phyloP scores from a whole-genome alignment of 2,113 vertebrate species.

The Stegastes partitus region DNA sequence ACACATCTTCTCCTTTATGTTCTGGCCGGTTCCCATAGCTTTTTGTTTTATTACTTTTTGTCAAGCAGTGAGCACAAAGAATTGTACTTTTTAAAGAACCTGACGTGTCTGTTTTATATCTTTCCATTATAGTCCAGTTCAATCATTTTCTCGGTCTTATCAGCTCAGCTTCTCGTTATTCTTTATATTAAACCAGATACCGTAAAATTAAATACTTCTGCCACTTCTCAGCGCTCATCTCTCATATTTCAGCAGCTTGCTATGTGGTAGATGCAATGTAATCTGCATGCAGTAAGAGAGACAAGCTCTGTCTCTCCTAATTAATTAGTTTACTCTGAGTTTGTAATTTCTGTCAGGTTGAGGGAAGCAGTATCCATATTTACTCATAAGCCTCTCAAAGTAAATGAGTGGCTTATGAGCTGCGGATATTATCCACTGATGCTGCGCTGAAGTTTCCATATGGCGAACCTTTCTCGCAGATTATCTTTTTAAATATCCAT shows the following conservation, averaged over 20 bases:
- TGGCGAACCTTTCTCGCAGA: slow-evolving; percentile 31
- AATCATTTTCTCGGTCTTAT: slow-evolving; percentile 1
- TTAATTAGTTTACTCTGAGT: slow-evolving; percentile 54
- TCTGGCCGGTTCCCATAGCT: too few species aligned
- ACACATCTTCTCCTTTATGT: too few species aligned
- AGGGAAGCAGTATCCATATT: slow-evolving; percentile 30
- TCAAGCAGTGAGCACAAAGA: too few species aligned
- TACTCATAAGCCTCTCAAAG: slow-evolving; percentile 17
- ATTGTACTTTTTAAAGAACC: too few species aligned
- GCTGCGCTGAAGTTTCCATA: slow-evolving; percentile 30
- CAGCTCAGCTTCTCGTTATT: not conserved
- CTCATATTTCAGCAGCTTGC: slow-evolving; percentile 34
- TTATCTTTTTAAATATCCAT: slow-evolving; percentile 25
- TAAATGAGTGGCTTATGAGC: slow-evolving; percentile 31
- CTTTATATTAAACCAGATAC: not conserved
- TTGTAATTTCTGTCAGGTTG: slow-evolving; percentile 43
- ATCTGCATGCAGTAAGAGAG: slow-evolving; percentile 6
- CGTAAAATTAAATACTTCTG: too few species aligned
- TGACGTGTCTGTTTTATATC: not conserved
- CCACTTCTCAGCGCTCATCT: not conserved
- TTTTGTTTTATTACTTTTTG: too few species aligned
- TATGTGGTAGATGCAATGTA: slow-evolving; percentile 17
- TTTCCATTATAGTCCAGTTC: not conserved
- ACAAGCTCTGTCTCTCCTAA: slow-evolving; percentile 29
- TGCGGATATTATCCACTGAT: slow-evolving; percentile 22